Conservation (phyloP, 2,797 vertebrate genomes). For the Poeciliopsis paucimaculata region DNA sequence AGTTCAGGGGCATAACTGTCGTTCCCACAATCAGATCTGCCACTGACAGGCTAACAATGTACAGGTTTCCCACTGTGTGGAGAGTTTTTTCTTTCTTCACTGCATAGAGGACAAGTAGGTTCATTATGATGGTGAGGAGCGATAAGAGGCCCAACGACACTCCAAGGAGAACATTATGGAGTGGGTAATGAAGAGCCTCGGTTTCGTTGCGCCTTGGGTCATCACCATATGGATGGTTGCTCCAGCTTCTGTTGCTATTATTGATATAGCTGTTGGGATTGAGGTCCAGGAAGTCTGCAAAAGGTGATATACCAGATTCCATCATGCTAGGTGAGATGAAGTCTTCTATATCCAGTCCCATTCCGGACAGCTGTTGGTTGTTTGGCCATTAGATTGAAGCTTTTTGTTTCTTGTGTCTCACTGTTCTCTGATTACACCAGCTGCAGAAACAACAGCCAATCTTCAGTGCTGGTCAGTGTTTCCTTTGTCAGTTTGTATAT, state of each 20-base stretch:
- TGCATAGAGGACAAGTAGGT: constrained; percentile 91
- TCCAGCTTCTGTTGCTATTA: constrained; percentile 46
- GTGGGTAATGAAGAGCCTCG: constrained; percentile 41
- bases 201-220: constrained; percentile 51
- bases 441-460: neutral
- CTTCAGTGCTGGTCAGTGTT: neutral
- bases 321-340: constrained; percentile 56
- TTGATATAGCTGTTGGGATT: constrained; percentile 30
- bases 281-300: constrained; percentile 33
- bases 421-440: neutral
- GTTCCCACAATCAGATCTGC: constrained; percentile 93
- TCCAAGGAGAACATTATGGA: constrained; percentile 80
- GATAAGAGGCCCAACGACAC: constrained; percentile 87
- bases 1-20: constrained; percentile 93
- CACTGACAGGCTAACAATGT: constrained; percentile 94
- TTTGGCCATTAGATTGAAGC: neutral
- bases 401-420: constrained; percentile 2
- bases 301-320: constrained; percentile 52
- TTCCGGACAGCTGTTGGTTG: constrained; percentile 26
- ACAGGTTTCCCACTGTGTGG: constrained; percentile 95
- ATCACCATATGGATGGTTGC: constrained; percentile 20
- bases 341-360: constrained; percentile 46
- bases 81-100: constrained; percentile 90
- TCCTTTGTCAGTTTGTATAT: constrained; percentile 16
- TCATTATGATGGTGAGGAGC: constrained; percentile 90